Conservation (phyloP, 2,888 invertebrate genomes). For the Luperina testacea region DNA sequence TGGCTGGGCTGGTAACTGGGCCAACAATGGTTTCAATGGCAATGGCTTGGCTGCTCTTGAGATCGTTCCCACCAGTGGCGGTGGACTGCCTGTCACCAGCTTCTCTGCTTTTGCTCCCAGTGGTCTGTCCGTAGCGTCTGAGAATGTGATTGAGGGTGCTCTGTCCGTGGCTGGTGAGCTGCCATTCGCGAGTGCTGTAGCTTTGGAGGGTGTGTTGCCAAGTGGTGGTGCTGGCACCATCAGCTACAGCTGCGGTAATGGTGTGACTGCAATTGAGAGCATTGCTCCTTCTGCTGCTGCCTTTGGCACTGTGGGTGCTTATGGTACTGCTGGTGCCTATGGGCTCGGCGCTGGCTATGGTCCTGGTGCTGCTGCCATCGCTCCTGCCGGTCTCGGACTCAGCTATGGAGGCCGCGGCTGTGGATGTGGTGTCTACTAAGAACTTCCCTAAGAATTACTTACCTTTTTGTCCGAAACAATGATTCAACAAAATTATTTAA, state of each 20-base stretch:
- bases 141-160: slow-evolving; percentile 60
- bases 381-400: slow-evolving; percentile 5
- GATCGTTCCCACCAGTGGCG: slow-evolving; percentile 27
- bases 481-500: no score
- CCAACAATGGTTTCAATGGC: neutral
- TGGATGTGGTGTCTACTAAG: no score
- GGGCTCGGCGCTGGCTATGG: neutral
- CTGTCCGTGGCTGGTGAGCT: slow-evolving; percentile 73
- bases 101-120: slow-evolving; percentile 8
- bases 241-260: slow-evolving; percentile 74
- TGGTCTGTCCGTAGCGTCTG: slow-evolving; percentile 22
- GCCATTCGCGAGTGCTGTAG: slow-evolving; percentile 76
- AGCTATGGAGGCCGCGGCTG: neutral
- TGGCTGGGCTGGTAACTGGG: neutral
- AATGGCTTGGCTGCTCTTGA: slow-evolving; percentile 9
- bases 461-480: no score
- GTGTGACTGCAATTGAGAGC: slow-evolving; percentile 49
- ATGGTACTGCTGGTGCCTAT: neutral
- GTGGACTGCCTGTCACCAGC: slow-evolving; percentile 25
- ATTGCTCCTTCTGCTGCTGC: slow-evolving; percentile 7
- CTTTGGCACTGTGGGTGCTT: neutral
- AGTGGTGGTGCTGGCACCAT: slow-evolving; percentile 73
- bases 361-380: neutral
- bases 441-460: no score
- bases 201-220: slow-evolving; percentile 72